Evolutionary conservation across 2,797 vertebrate genomes (phyloP).

Genomic region (Ptychobarbus kaznakovi): DNA sequence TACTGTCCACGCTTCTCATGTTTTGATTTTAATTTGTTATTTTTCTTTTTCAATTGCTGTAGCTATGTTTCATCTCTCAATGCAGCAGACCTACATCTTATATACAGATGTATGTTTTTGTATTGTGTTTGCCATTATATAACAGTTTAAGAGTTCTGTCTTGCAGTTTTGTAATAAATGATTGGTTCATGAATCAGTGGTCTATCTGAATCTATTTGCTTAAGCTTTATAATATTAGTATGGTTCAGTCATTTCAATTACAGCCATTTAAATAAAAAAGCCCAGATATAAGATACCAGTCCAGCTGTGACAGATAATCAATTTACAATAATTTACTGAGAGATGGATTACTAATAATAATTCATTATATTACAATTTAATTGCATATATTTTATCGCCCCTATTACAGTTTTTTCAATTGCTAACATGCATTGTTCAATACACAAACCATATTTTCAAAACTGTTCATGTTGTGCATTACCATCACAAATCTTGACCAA

Average conservation of each 20-base stretch:
- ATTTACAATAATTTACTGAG: not conserved
- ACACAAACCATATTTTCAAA: too few relatives aligned
- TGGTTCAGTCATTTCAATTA: not conserved
- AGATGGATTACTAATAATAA: not conserved
- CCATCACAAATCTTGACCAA: too few relatives aligned
- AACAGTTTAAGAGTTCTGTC: slow-evolving; percentile 74
- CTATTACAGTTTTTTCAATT: not conserved
- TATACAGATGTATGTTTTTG: slow-evolving; percentile 72
- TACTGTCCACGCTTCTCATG: slow-evolving; percentile 47
- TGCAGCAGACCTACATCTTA: slow-evolving; percentile 65
- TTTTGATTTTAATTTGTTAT: slow-evolving; percentile 56
- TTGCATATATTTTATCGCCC: too few relatives aligned
- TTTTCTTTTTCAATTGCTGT: slow-evolving; percentile 62
- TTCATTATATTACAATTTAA: not conserved
- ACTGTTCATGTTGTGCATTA: too few relatives aligned
- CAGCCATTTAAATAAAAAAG: not conserved
- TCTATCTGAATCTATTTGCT: not conserved
- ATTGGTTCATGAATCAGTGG: slow-evolving; percentile 64
- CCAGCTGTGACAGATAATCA: too few relatives aligned
- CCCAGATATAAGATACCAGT: not conserved
- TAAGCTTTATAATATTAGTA: too few relatives aligned
- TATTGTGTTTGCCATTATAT: slow-evolving; percentile 81
- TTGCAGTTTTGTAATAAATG: slow-evolving; percentile 81
- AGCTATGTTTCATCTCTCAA: slow-evolving; percentile 53
- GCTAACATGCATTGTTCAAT: too few relatives aligned